Percentiles rank a stretch among this genome's conserved stretches.
Conservation (phyloP, 2,888 invertebrate species). For the Callimorpha dominula region DNA sequence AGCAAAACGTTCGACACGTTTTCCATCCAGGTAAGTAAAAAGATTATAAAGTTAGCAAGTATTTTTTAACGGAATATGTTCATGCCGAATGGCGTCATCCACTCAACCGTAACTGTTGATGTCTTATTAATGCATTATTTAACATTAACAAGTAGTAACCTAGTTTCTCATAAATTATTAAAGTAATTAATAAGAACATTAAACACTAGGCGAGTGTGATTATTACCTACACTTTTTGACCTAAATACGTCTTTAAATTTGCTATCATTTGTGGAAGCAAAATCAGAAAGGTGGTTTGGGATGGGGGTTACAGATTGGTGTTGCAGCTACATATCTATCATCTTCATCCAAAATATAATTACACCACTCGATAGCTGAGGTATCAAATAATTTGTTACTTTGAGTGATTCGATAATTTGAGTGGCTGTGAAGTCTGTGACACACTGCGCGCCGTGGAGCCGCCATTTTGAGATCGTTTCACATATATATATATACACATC, state of each 20-base stretch:
- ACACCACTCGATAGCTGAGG: background rate
- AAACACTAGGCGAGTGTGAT: background rate
- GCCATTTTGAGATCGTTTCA: background rate
- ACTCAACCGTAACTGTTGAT: slow-evolving; percentile 1
- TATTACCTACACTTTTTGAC: background rate
- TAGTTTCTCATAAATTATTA: slow-evolving; percentile 2
- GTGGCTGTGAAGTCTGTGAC: background rate
- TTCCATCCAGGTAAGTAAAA: background rate
- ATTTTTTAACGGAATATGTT: background rate
- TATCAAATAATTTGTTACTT: background rate
- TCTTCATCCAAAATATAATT: background rate
- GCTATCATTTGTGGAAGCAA: background rate
- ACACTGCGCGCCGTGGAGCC: background rate
- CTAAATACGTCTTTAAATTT: background rate
- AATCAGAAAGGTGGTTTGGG: background rate
- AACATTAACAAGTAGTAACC: background rate
- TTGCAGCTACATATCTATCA: background rate
- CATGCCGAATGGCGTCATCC: slow-evolving; percentile 3
- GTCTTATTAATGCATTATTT: slow-evolving; percentile 6
- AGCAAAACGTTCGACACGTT: background rate
- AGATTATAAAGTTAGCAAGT: background rate
- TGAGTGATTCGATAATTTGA: too few relatives aligned
- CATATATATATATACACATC: background rate
- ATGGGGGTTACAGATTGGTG: background rate
- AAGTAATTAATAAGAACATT: background rate